Conservation (phyloP, 1,140 invertebrate genomes). For the Orius insidiosus region DNA sequence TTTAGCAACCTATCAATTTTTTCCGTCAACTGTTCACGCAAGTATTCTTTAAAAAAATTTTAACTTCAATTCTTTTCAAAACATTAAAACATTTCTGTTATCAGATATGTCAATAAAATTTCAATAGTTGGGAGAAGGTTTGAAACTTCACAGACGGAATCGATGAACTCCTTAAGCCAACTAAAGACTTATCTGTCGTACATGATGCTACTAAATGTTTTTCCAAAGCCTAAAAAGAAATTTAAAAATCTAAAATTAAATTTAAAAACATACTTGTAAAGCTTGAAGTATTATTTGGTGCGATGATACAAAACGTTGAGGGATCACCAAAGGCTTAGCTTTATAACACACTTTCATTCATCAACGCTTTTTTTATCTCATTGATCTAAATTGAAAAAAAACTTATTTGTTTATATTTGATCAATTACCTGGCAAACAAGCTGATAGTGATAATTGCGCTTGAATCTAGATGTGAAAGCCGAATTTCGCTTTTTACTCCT, state of each 20-base stretch:
- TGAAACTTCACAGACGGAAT: not conserved
- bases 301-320: not conserved
- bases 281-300: constrained; percentile 4
- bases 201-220: not conserved
- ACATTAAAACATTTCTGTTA: too few relatives aligned
- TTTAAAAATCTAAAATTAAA: not conserved
- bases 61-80: too few relatives aligned
- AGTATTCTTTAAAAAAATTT: too few relatives aligned
- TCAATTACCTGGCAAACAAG: constrained; percentile 1
- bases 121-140: not conserved
- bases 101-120: not conserved
- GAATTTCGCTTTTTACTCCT: not conserved
- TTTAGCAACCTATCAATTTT: too few relatives aligned
- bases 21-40: too few relatives aligned
- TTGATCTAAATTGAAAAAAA: constrained; percentile 1
- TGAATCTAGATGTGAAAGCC: constrained; percentile 2
- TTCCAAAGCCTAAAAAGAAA: not conserved
- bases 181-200: not conserved
- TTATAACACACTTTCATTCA: constrained; percentile 1
- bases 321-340: not conserved
- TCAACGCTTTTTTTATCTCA: constrained; percentile 3
- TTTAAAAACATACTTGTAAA: constrained; percentile 3
- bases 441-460: constrained; percentile 8
- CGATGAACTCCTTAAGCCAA: not conserved
- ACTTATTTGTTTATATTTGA: not conserved